Base-by-base conservation (phyloP, 2,888 invertebrate genomes). In the Diarsia rubi region DNA sequence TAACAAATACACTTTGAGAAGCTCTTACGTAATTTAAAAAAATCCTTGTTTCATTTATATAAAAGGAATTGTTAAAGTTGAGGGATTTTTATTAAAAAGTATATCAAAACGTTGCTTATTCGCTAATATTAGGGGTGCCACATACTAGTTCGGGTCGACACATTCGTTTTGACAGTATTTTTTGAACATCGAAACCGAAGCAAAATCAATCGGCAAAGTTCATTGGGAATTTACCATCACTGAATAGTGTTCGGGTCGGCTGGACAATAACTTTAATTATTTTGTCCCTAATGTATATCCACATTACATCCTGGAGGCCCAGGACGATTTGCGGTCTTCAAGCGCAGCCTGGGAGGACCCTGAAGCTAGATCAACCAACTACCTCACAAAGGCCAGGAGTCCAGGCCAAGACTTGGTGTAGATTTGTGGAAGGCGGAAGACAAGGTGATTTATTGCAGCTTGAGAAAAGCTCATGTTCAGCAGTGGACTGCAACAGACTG, bases 21-120 rank as follows among this genome's bases (percentile, higher is more conserved):
- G n/a, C 37, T 59, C 49, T 81, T 47, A 44, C 54, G n/a, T 68
- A 59, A 70, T 75, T 74, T 84, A 37, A 70, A 69, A 52, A 47
- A 75, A 47, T 81, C 70, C 31, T 31, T 75, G 75, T 62, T 62
- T 75, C 44, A 37, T 84, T 73, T 37, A 27, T 11, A 31, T 16
- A 59, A 67, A 83, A 63, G 44, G 37, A 78, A 67, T 49, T 66
- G 68, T 49, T n/a, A 68, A 59, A 72, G 19, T 57, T 45, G 16
- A n/a, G 42, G 9, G 52, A n/a, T 14, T 78, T 79, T 63, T 31
- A 63, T 54, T 52, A 45, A 67, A 76, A 65, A 37, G 49, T 24
- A 31, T 42, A 42, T 16, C 21, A n/a, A 16, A 62, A 16, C 3
- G 0, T 2, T 16, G 8, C 57, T 16, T 57, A 16, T n/a, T 42